A percentile compares a stretch with the other conserved stretches of the same genome.
Evolutionary conservation across 2,797 vertebrate species (phyloP).

Genomic region (Lepus oiostolus): DNA sequence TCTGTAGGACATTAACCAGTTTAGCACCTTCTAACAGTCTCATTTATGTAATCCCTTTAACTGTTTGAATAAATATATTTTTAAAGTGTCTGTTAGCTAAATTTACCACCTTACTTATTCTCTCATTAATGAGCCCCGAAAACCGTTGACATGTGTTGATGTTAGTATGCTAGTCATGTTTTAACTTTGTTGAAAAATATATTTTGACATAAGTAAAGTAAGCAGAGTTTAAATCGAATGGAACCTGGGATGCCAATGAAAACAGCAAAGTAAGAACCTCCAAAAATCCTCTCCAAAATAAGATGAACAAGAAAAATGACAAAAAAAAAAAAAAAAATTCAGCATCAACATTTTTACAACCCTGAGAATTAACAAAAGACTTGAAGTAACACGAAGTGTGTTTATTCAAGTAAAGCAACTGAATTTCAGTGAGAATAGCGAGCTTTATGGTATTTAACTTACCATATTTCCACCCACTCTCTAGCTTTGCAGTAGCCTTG

Average conservation of each 20-base stretch:
- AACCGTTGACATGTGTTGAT: neutral
- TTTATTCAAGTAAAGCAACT: neutral
- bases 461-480: neutral
- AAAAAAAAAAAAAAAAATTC: neutral
- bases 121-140: neutral
- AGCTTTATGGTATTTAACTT: neutral
- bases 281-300: neutral
- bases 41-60: neutral
- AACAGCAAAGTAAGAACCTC: neutral
- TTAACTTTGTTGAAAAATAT: neutral
- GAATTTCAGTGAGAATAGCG: neutral
- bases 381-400: too few relatives aligned
- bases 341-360: neutral
- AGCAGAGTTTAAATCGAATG: neutral
- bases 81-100: neutral
- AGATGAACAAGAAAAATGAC: neutral
- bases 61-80: neutral
- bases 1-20: neutral
- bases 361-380: neutral
- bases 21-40: neutral
- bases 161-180: neutral
- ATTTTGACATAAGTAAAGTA: neutral
- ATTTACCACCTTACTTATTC: neutral
- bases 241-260: neutral
- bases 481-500: neutral